Percentiles rank a stretch among this genome's conserved stretches.
phyloP scores from a whole-genome alignment of 2,888 invertebrate genomes.

The Cephus spinipes region DNA sequence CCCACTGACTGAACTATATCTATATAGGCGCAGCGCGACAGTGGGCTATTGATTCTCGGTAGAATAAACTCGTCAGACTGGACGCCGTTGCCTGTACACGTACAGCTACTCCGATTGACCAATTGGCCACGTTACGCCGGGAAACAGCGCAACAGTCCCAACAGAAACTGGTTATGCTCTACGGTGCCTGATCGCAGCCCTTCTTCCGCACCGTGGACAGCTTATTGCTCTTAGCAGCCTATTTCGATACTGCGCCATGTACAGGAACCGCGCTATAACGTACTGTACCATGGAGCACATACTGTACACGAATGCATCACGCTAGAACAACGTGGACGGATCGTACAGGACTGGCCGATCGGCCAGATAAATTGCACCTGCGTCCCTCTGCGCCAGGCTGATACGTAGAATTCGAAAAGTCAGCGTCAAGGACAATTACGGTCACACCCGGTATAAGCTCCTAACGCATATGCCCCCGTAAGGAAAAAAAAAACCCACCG shows the following conservation, averaged over 20 bases:
- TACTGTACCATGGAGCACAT: neutral
- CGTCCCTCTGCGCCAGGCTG: neutral
- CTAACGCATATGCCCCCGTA: rapidly evolving
- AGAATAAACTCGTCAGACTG: conserved; percentile 6
- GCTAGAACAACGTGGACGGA: neutral
- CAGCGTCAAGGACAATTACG: neutral
- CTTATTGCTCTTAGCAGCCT: neutral
- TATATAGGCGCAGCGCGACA: neutral
- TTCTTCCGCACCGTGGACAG: neutral
- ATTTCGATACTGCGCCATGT: neutral
- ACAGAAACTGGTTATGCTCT: conserved; percentile 38
- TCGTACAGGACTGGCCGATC: neutral
- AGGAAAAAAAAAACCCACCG: too few species aligned
- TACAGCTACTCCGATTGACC: conserved; percentile 33
- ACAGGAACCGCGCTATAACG: neutral
- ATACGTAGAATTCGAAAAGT: neutral
- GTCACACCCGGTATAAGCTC: neutral
- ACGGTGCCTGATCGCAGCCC: neutral
- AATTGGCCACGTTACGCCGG: conserved; percentile 40
- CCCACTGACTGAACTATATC: neutral
- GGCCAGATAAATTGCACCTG: neutral
- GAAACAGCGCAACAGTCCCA: conserved; percentile 21
- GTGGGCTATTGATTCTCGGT: neutral
- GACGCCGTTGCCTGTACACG: neutral
- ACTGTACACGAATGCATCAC: neutral